phyloP scores from a whole-genome alignment of 2,888 invertebrate species.

The Cosmopolites sordidus region DNA sequence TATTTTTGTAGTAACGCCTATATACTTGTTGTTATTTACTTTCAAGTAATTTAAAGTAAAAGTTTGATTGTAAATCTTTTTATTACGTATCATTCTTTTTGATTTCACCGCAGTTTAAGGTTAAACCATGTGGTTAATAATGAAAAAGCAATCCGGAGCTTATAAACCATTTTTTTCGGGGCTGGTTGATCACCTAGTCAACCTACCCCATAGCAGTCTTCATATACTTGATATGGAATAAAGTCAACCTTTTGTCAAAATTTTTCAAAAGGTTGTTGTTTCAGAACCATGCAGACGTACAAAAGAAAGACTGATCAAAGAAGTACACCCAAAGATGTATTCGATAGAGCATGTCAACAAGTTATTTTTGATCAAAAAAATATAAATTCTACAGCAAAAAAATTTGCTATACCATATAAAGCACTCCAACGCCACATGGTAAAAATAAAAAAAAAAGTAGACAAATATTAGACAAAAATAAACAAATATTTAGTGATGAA shows the following conservation, averaged over 20 bases:
- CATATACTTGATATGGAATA: neutral
- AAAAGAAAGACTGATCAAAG: too few species aligned
- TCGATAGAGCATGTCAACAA: too few species aligned
- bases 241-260: neutral
- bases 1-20: neutral
- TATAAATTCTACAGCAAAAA: slow-evolving; percentile 1
- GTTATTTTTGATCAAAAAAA: neutral
- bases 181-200: slow-evolving; percentile 1
- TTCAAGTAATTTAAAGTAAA: too few species aligned
- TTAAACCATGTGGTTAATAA: too few species aligned
- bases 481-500: neutral
- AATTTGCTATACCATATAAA: slow-evolving; percentile 1
- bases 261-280: neutral
- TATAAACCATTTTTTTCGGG: neutral
- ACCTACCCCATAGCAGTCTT: neutral
- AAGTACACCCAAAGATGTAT: too few species aligned
- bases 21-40: neutral
- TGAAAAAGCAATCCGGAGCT: too few species aligned
- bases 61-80: slow-evolving; percentile 2
- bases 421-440: neutral
- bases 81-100: neutral
- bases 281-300: neutral
- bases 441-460: neutral
- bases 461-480: too few species aligned
- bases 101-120: too few species aligned